phyloP scores from a whole-genome alignment of 2,113 vertebrate genomes.

The Nesogale talazaci region DNA sequence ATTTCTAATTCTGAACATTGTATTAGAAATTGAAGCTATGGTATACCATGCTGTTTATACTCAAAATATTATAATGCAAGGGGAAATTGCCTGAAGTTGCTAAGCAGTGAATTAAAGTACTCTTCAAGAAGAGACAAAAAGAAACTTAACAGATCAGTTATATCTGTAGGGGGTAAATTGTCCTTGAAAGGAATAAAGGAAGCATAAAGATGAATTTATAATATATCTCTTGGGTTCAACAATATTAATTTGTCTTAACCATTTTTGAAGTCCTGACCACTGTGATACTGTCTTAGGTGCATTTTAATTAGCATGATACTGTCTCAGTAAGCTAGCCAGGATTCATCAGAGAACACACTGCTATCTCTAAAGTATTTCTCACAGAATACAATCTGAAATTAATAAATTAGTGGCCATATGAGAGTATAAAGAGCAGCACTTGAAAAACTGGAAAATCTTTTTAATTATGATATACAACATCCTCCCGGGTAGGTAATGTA shows the following conservation, averaged over 20 bases:
- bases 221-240: slow-evolving; percentile 85
- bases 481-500: slow-evolving; percentile 57
- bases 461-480: neutral
- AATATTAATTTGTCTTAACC: slow-evolving; percentile 88
- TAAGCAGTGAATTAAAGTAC: slow-evolving; percentile 71
- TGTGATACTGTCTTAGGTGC: slow-evolving; percentile 78
- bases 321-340: slow-evolving; percentile 71
- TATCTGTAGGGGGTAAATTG: slow-evolving; percentile 82
- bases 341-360: slow-evolving; percentile 76
- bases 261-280: slow-evolving; percentile 82
- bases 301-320: slow-evolving; percentile 83
- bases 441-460: slow-evolving; percentile 53
- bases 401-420: slow-evolving; percentile 69
- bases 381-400: slow-evolving; percentile 70
- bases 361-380: slow-evolving; percentile 77
- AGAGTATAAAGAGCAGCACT: slow-evolving; percentile 68
- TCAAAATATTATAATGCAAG: neutral
- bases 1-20: slow-evolving; percentile 29
- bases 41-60: neutral
- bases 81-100: neutral
- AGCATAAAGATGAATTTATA: slow-evolving; percentile 86
- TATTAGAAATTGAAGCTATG: neutral
- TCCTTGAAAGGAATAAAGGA: slow-evolving; percentile 84
- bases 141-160: slow-evolving; percentile 76
- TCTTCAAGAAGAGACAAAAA: slow-evolving; percentile 67